phyloP scores from a whole-genome alignment of 1,140 invertebrate genomes.

The Bathynomus jamesi region DNA sequence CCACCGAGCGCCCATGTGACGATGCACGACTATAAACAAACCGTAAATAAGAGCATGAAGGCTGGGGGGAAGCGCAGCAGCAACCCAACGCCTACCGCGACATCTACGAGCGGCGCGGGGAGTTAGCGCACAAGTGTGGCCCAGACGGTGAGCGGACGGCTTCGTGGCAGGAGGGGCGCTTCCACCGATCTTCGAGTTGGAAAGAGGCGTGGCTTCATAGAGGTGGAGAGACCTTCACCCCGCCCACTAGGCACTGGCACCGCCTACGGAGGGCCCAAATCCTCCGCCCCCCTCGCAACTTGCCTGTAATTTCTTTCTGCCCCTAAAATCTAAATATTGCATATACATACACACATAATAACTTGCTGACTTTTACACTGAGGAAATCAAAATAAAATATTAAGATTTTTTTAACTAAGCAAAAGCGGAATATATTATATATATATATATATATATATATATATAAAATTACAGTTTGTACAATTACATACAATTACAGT shows the following conservation, averaged over 20 bases:
- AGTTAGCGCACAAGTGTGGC: constrained; percentile 27
- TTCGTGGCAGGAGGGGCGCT: constrained; percentile 23
- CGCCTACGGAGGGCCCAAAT: background rate
- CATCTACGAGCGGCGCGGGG: constrained; percentile 31
- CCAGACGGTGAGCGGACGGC: constrained; percentile 24
- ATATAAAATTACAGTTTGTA: background rate
- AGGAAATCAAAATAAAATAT: too few species aligned
- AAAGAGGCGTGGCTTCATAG: background rate
- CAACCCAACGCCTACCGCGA: constrained; percentile 28
- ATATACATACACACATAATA: too few species aligned
- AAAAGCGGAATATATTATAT: too few species aligned
- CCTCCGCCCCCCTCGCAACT: background rate
- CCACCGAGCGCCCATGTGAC: constrained; percentile 38
- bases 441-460: background rate
- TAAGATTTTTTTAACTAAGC: too few species aligned
- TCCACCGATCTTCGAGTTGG: background rate
- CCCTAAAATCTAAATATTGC: background rate
- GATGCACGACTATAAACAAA: constrained; percentile 38
- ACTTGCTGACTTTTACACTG: too few species aligned
- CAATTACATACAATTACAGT: background rate
- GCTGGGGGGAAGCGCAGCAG: constrained; percentile 32
- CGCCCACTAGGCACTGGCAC: background rate
- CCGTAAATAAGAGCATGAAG: constrained; percentile 38
- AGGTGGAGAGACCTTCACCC: background rate
- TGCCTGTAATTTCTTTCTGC: background rate